Percentiles rank a stretch among this genome's conserved stretches.
Conservation (phyloP, 2,797 vertebrate genomes). For the Xiphophorus birchmanni region DNA sequence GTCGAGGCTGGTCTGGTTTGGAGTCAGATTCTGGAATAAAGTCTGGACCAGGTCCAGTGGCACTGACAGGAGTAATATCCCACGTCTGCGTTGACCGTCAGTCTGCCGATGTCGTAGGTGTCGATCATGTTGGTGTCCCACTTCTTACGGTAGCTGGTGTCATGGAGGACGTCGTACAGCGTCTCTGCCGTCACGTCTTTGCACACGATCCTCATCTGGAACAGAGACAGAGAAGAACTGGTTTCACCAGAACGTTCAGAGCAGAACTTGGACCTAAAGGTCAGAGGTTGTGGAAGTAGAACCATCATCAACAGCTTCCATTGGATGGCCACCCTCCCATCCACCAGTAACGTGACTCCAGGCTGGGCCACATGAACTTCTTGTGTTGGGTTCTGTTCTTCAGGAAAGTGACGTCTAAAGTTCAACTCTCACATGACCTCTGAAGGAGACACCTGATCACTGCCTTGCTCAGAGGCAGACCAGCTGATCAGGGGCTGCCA, state of each 20-base stretch:
- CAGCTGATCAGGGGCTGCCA: conserved; percentile 11
- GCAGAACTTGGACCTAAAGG: no score
- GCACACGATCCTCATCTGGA: conserved; percentile 87
- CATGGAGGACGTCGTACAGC: conserved; percentile 85
- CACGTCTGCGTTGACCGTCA: conserved; percentile 86
- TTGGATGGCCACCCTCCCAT: neutral
- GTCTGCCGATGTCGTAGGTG: conserved; percentile 86
- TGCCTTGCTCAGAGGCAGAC: conserved; percentile 16
- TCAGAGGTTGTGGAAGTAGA: neutral
- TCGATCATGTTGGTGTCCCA: conserved; percentile 90
- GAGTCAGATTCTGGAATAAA: neutral
- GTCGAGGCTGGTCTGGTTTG: no score
- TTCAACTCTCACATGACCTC: neutral
- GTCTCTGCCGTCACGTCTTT: conserved; percentile 84
- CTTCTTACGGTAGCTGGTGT: conserved; percentile 85
- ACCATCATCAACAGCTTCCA: neutral
- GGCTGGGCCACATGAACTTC: neutral
- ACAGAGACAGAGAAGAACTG: conserved; percentile 9
- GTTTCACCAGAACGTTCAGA: neutral
- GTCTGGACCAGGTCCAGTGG: neutral
- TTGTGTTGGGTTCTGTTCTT: neutral
- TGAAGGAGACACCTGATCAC: conserved; percentile 6
- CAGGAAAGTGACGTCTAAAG: conserved; percentile 8
- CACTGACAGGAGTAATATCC: conserved; percentile 86
- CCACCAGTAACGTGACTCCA: neutral